Evolutionary conservation across 2,888 invertebrate genomes (phyloP), one percentile per base, ranked within the genome.

Genomic region (Resseliella maxima): DNA sequence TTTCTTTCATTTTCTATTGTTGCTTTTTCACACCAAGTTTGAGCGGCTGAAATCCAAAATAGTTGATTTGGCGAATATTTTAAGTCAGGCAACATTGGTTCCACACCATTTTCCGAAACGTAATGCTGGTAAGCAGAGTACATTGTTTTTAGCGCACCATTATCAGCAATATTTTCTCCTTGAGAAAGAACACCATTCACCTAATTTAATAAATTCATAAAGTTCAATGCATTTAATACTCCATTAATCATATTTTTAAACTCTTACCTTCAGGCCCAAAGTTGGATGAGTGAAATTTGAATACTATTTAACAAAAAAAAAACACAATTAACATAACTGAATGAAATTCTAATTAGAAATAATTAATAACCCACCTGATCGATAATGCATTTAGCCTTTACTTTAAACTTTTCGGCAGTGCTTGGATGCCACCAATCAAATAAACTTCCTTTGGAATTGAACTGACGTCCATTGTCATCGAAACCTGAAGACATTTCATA

Each of bases 371-470:
- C 2, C 24, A 98, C 98, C 90, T 98, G 98, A 88, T 97, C 94
- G 88, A 98, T 97, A 89, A 98, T 97, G 90, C 98, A 98, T 89
- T 95, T 94, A 0, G 98, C 96, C 89, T 95, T 96, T 88, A 95
- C 93, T 86, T 96, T 92, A 90, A 97, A 98, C 31, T 94, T 94
- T 88, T 94, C 93, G 89, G 97, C 96, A 0, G 98, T 98, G 87
- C 93, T 92, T 86, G 95, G 93, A 88, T 95, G 94, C 98, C 98
- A 98, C 98, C 98, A 98, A 89, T 98, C 96, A 0, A 95, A 94
- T 88, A 98, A 92, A 91, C 98, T 98, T 21, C 98, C 98, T 88
- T 96, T 93, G 88, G 96, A 95, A 91, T 98, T 97, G 89, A 97
- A 98, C 92, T 38, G 85, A 3, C 86, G 87, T 90, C 93, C 93